These are phyloP conservation scores for Gallinago nigripennis DNA, from an alignment of 2,797 vertebrate species.

Conservation along the genomic window DNA sequence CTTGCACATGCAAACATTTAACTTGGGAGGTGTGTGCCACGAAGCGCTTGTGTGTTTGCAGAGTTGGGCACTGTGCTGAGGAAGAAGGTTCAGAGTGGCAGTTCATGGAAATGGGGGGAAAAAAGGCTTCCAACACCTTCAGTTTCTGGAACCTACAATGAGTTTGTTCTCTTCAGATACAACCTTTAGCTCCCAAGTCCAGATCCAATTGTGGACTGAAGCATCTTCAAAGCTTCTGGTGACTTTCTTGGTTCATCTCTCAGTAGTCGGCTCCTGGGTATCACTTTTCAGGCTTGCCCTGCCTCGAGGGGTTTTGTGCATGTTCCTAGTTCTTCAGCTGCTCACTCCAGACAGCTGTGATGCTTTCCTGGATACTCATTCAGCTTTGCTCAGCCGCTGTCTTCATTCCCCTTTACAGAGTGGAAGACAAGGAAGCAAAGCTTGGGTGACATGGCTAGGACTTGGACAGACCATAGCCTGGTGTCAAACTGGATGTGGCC, in stretches of 20 bases:
- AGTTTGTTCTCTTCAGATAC: not conserved
- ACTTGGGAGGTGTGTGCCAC: rapidly evolving
- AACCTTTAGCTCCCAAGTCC: not conserved
- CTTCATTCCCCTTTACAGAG: not conserved
- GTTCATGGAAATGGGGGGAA: not conserved
- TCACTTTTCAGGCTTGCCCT: rapidly evolving
- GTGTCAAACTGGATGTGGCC: not conserved
- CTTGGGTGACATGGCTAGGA: not conserved
- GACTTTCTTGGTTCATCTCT: not conserved
- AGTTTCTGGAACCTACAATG: not conserved
- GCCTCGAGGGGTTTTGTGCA: not conserved
- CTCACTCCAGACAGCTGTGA: not conserved
- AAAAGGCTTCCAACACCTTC: not conserved
- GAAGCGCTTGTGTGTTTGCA: not conserved
- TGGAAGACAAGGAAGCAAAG: not conserved
- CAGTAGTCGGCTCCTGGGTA: not conserved
- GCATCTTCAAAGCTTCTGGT: not conserved
- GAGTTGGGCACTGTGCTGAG: not conserved
- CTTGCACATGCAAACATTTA: rapidly evolving
- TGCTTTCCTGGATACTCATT: not conserved
- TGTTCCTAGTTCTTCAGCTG: not conserved
- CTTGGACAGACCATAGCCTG: not conserved
- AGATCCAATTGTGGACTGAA: not conserved
- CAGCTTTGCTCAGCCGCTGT: not conserved
- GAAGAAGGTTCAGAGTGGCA: not conserved